Evolutionary conservation across 2,888 invertebrate genomes (phyloP).

Genomic region (Fragum whitleyi): DNA sequence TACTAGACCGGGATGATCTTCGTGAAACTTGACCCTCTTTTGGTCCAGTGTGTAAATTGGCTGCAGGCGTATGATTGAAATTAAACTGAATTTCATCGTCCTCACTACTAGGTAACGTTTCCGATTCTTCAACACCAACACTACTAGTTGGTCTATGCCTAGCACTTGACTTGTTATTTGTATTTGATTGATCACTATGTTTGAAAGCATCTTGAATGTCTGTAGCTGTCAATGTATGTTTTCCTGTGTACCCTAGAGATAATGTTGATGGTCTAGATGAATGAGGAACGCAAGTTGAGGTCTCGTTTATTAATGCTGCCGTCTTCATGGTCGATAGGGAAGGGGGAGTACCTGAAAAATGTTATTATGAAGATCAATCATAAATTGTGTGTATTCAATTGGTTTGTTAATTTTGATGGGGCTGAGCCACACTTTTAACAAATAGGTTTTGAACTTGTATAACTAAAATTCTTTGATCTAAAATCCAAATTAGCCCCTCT

Average conservation of each 20-base stretch:
- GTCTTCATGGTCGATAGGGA: background rate
- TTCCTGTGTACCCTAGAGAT: background rate
- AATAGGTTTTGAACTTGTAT: too few relatives aligned
- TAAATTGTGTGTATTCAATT: too few relatives aligned
- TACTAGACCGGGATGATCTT: constrained; percentile 44
- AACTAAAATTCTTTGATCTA: too few relatives aligned
- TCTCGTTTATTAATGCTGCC: constrained; percentile 1
- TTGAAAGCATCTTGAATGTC: background rate
- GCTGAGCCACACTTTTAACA: too few relatives aligned
- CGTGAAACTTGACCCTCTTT: constrained; percentile 28
- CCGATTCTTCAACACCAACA: background rate
- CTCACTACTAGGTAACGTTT: background rate
- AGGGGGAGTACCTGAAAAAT: constrained; percentile 6
- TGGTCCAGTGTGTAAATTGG: background rate
- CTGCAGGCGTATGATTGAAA: background rate
- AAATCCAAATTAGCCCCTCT: too few relatives aligned
- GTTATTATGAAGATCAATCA: too few relatives aligned
- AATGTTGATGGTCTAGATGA: background rate
- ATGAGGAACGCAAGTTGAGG: background rate
- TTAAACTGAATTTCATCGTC: background rate
- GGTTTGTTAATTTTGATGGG: too few relatives aligned
- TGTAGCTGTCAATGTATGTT: background rate
- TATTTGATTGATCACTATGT: background rate
- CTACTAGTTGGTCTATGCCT: background rate
- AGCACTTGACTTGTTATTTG: too few relatives aligned